Evolutionary conservation across 2,113 vertebrate genomes (phyloP).

Genomic region (Ardeotis arabs): DNA sequence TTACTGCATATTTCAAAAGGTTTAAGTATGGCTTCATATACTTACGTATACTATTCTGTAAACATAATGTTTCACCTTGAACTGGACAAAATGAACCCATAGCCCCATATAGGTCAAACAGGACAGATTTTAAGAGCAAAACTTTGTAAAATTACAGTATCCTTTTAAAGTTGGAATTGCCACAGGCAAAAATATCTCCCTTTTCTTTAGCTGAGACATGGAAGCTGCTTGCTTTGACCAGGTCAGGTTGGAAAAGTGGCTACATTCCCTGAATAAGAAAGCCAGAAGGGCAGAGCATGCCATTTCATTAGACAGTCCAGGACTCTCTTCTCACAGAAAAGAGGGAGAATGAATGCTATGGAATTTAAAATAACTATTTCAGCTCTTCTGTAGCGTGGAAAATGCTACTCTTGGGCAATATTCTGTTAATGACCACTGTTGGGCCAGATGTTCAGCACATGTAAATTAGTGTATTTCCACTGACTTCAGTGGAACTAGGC

Average conservation of each 20-base stretch:
- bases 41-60: neutral
- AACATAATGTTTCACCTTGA: neutral
- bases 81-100: neutral
- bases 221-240: slow-evolving; percentile 16
- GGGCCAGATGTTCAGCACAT: slow-evolving; percentile 37
- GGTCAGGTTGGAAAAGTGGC: neutral
- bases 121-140: neutral
- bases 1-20: neutral
- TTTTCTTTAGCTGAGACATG: neutral
- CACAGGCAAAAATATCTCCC: neutral
- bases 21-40: neutral
- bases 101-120: neutral
- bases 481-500: slow-evolving; percentile 21
- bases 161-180: neutral
- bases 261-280: neutral
- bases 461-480: slow-evolving; percentile 33
- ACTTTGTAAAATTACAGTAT: neutral
- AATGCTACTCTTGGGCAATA: slow-evolving; percentile 48
- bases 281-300: neutral
- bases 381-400: slow-evolving; percentile 16
- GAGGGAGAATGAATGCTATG: neutral
- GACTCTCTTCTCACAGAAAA: neutral
- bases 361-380: slow-evolving; percentile 25
- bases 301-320: neutral
- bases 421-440: slow-evolving; percentile 13